Evolutionary conservation across 1,140 invertebrate species (phyloP), one percentile per base, ranked within the genome.

Genomic region (Chironomus striatipennis): DNA sequence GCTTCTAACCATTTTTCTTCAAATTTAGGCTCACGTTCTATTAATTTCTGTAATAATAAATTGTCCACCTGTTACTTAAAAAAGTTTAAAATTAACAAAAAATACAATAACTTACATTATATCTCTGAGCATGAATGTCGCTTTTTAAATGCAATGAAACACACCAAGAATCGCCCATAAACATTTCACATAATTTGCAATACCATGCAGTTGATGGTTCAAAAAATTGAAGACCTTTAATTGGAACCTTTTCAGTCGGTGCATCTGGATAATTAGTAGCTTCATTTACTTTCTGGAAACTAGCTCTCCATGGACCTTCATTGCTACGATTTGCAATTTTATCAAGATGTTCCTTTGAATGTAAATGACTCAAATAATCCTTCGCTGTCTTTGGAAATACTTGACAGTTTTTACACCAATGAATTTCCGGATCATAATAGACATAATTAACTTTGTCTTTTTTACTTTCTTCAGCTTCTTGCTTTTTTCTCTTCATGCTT

Each of bases 141-240:
- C 90, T 93, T 79, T 93, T 93, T 70, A 95, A 83, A 84, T 95
- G 93, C 5, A 91, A 86, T 24, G 90, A 92, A 9, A 92, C 92
- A 82, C 93, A 93, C 81, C 94, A 91, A 65, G 93, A 85, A 81
- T 95, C 93, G 0, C 93, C 93, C 77, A 94, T 93, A 90, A 92
- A 95, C 76, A 88, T 85, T 80, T 92, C 88, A 77, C 93, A 95
- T 43, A 95, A 84, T 79, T 92, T 92, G 81, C 93, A 95, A 83
- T 92, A 95, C 93, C 93, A 94, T n/a, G 91, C 91, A 12, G 90
- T 90, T 0, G 92, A 89, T 6, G 93, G 90, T 75, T 92, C 89
- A 81, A 94, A 90, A 83, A 94, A 94, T 80, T 94, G 92, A 64
- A 94, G 83, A 17, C 93, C 92, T 87, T 90, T 89, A 17, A 94